A percentile compares a stretch with the other conserved stretches of the same genome.
Conservation (phyloP, 2,113 vertebrate genomes). For the Fulmarus glacialis region DNA sequence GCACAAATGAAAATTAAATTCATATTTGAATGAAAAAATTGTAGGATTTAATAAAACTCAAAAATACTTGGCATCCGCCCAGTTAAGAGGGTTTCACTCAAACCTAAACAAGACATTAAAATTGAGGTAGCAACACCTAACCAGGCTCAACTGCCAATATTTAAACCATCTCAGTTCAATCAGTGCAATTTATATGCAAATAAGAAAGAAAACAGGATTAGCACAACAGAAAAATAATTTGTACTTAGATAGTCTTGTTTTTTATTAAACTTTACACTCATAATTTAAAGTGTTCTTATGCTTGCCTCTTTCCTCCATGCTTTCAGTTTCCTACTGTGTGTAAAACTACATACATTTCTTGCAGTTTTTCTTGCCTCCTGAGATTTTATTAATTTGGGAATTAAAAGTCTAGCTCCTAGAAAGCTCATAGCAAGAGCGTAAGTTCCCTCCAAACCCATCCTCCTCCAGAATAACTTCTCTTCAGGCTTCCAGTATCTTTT, state of each 20-base stretch:
- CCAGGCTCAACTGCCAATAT: neutral
- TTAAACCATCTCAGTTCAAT: neutral
- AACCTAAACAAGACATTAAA: neutral
- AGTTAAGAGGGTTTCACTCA: neutral
- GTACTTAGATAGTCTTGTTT: neutral
- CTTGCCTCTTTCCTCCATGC: neutral
- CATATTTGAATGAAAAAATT: neutral
- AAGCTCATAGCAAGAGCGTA: neutral
- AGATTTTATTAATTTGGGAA: neutral
- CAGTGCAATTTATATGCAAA: neutral
- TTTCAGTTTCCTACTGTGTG: neutral
- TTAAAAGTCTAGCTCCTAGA: neutral
- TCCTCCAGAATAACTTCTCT: neutral
- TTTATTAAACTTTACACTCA: neutral
- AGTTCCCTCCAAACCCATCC: neutral
- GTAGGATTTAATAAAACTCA: neutral
- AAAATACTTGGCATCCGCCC: neutral
- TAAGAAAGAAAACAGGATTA: conserved; percentile 1
- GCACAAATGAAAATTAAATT: neutral
- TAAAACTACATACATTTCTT: neutral
- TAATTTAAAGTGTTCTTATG: neutral
- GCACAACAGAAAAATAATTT: neutral
- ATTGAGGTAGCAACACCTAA: neutral
- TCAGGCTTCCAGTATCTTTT: neutral
- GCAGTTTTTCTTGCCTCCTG: neutral